Evolutionary conservation across 1,140 invertebrate species (phyloP).

Genomic region (Nymphalis io): DNA sequence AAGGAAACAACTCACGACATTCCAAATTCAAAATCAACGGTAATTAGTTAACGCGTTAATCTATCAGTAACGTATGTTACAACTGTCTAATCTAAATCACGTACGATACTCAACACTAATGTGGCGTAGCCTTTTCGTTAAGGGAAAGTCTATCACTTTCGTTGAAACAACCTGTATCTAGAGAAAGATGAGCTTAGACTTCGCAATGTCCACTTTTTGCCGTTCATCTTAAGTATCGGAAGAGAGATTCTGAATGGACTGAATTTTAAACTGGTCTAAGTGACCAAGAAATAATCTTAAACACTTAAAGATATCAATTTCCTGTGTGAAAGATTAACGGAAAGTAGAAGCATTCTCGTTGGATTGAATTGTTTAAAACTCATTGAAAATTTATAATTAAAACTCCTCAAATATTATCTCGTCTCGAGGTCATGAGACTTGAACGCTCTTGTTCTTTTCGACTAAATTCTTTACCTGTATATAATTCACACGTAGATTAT

Average conservation of each 20-base stretch:
- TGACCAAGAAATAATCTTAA: too few relatives aligned
- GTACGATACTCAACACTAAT: constrained; percentile 42
- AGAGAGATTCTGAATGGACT: constrained; percentile 31
- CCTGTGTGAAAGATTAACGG: constrained; percentile 2
- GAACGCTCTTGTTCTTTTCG: background rate
- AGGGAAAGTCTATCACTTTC: constrained; percentile 36
- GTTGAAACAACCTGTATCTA: background rate
- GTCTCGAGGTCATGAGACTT: constrained; percentile 13
- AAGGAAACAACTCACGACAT: background rate
- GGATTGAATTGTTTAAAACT: background rate
- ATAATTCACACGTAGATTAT: constrained; percentile 25
- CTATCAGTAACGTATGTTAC: constrained; percentile 44
- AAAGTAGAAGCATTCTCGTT: constrained; percentile 1
- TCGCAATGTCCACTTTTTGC: constrained; percentile 23
- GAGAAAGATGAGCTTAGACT: constrained; percentile 23
- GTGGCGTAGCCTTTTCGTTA: constrained; percentile 43
- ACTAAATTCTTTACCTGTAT: constrained; percentile 14
- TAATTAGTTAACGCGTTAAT: constrained; percentile 62
- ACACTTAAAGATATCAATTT: background rate
- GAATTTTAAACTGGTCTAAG: constrained; percentile 27
- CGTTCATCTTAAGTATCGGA: constrained; percentile 21
- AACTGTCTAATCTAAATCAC: constrained; percentile 50
- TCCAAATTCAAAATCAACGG: background rate
- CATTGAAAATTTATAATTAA: constrained; percentile 23
- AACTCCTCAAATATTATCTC: constrained; percentile 8